A percentile compares a stretch with the other conserved stretches of the same genome.
These are phyloP conservation scores for Gastrophryne carolinensis DNA, from an alignment of 2,797 vertebrate genomes.

Conservation along the genomic window DNA sequence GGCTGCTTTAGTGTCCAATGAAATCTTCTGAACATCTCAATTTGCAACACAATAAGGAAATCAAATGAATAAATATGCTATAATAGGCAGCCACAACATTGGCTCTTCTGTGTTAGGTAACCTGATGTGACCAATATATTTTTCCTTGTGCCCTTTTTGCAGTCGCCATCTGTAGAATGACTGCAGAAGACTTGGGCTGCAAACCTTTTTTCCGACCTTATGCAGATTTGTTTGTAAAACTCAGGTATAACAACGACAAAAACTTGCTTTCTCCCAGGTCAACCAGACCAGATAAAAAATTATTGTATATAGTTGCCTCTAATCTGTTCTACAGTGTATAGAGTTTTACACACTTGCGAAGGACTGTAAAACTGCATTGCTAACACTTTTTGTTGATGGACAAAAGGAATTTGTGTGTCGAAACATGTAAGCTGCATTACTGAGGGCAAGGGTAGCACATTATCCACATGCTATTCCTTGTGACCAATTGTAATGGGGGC, in stretches of 20 bases:
- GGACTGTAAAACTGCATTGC: background rate
- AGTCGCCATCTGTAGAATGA: background rate
- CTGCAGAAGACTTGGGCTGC: background rate
- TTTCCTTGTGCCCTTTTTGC: background rate
- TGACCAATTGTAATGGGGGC: background rate
- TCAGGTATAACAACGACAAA: background rate
- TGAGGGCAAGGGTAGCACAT: background rate
- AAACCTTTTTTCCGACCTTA: background rate
- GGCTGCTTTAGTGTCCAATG: no score
- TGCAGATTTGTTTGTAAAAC: constrained; percentile 10
- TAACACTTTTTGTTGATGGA: background rate
- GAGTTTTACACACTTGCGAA: constrained; percentile 4
- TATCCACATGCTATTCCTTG: background rate
- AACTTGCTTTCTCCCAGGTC: background rate
- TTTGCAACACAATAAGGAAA: no score
- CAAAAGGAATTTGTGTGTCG: background rate
- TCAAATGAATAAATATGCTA: no score
- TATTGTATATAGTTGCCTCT: constrained; percentile 4
- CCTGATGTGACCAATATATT: background rate
- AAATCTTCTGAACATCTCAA: no score
- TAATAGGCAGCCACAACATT: no score
- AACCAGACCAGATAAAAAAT: background rate
- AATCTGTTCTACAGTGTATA: background rate
- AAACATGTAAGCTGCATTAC: background rate
- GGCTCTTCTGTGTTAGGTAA: background rate